Percentiles rank a stretch among this genome's conserved stretches.
Evolutionary conservation across 2,113 vertebrate species (phyloP).

Genomic region (Hucho hucho): DNA sequence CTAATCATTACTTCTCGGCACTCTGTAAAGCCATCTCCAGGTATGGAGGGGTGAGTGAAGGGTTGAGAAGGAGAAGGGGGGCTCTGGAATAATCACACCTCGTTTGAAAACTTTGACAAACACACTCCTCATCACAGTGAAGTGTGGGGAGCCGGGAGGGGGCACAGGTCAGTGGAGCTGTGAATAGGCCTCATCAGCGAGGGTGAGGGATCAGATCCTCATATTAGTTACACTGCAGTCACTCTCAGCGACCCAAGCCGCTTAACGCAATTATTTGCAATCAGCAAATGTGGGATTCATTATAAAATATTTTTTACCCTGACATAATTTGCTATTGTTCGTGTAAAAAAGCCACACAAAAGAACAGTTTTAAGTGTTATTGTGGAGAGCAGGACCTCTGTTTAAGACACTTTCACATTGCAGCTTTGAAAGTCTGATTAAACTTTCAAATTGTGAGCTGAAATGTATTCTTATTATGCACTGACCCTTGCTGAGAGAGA

Average conservation of each 20-base stretch:
- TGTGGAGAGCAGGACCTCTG: slow-evolving; percentile 57
- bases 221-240: slow-evolving; percentile 89
- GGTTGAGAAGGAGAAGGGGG: slow-evolving; percentile 36
- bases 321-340: slow-evolving; percentile 80
- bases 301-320: slow-evolving; percentile 79
- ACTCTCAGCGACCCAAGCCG: slow-evolving; percentile 85
- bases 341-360: slow-evolving; percentile 70
- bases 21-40: slow-evolving; percentile 14
- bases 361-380: slow-evolving; percentile 73
- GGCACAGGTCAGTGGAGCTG: slow-evolving; percentile 82
- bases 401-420: slow-evolving; percentile 55
- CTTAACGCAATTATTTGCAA: slow-evolving; percentile 97
- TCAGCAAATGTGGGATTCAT: slow-evolving; percentile 96
- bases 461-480: slow-evolving; percentile 66
- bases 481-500: slow-evolving; percentile 61
- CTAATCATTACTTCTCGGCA: slow-evolving; percentile 26
- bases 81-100: slow-evolving; percentile 56
- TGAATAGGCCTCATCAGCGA: slow-evolving; percentile 98
- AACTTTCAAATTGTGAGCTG: slow-evolving; percentile 72
- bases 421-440: slow-evolving; percentile 71
- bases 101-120: slow-evolving; percentile 79
- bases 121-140: slow-evolving; percentile 82
- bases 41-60: slow-evolving; percentile 72
- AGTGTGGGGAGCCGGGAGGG: slow-evolving; percentile 69
- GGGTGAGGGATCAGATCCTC: slow-evolving; percentile 88